Evolutionary conservation across 2,113 vertebrate species (phyloP).

Genomic region (Spea bombifrons): DNA sequence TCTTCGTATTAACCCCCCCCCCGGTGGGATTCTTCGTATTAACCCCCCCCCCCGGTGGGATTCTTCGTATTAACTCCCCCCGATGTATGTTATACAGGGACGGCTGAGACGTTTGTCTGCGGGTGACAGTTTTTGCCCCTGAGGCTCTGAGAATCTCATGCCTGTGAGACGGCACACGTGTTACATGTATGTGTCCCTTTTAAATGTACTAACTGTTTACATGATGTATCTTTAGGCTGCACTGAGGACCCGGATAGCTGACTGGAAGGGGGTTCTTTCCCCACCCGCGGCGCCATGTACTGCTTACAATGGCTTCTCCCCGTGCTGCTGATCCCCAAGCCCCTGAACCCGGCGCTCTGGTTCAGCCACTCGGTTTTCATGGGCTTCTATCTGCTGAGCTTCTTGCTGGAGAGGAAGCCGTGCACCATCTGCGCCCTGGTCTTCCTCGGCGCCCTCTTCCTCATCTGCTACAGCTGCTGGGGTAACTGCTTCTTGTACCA

Average conservation of each 20-base stretch:
- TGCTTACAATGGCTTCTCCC: conserved; percentile 98
- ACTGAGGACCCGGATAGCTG: neutral
- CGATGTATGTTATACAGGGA: too few relatives aligned
- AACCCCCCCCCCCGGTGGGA: too few relatives aligned
- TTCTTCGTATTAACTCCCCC: too few relatives aligned
- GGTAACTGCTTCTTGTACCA: conserved; percentile 99
- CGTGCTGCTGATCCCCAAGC: conserved; percentile 97
- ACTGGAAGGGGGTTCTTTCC: neutral
- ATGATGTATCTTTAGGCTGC: conserved; percentile 6
- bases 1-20: too few relatives aligned
- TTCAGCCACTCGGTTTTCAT: conserved; percentile 99
- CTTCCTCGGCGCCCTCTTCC: conserved; percentile 93
- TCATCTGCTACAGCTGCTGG: conserved; percentile 99
- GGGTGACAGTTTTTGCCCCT: too few relatives aligned
- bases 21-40: too few relatives aligned
- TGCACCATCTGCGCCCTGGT: conserved; percentile 99
- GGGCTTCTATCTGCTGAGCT: conserved; percentile 99
- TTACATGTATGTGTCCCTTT: too few relatives aligned
- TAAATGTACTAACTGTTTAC: too few relatives aligned
- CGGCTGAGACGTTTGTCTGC: too few relatives aligned
- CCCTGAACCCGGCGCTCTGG: conserved; percentile 96
- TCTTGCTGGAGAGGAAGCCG: conserved; percentile 96
- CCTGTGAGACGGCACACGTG: too few relatives aligned
- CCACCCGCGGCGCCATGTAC: conserved; percentile 77
- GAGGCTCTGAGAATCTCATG: too few relatives aligned